Evolutionary conservation across 2,888 invertebrate genomes (phyloP), one percentile per base, ranked within the genome.

Genomic region (Physocephala rufipes): DNA sequence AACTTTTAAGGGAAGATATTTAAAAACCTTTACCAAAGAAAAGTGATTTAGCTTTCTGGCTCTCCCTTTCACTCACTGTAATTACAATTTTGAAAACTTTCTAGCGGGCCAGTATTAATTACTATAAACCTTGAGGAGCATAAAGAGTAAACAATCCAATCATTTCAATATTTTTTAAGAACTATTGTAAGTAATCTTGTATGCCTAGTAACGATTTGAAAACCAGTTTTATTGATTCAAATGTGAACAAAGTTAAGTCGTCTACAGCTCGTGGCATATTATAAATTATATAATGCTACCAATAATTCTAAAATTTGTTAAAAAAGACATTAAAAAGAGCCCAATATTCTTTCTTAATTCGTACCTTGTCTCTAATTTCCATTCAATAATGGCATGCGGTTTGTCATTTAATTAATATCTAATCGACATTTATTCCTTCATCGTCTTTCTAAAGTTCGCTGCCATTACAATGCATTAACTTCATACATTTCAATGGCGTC

Each of bases 321-420:
- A 9, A 1, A 58, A 58, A 36, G 43, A 28, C 16, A 24, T 28
- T 30, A 26, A 47, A 12, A 47, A 47, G 16, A 16, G 49, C 5
- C 49, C 5, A 49, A 13, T 16, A 4, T 49, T 2, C 67, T 80
- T 78, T 77, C 79, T 64, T 80, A 80, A 80, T 80, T 80, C 81
- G 79, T 81, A 80, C 80, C 81, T 81, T 78, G 79, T 78, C 79
- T 80, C 80, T 80, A 81, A 80, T 80, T 80, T 79, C 79, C 80
- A 78, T 15, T 30, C 55, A 53, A 21, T 26, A 26, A 49, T n/a
- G 24, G n/a, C 64, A 47, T 15, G 21, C 43, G 24, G n/a, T 49
- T 26, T 15, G 21, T 21, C 51, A 51, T 21, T 66, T 47, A 21
- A 55, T 55, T 43, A 28, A 21, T 24, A 12, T 24, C 28, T 19